phyloP scores from a whole-genome alignment of 1,140 invertebrate genomes.

The Heliconius melpomene region DNA sequence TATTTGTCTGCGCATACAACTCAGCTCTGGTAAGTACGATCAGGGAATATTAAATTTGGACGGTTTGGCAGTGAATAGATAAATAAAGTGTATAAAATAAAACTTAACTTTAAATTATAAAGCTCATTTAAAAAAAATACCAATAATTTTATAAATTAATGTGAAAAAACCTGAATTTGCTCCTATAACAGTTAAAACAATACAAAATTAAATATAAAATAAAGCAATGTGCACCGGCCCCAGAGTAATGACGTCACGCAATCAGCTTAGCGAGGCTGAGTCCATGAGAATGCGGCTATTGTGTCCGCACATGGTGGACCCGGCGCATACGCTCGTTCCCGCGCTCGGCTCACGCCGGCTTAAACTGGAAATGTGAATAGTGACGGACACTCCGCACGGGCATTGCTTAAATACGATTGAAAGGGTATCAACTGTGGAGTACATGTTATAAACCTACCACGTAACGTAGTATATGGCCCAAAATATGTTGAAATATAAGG shows the following conservation, averaged over 20 bases:
- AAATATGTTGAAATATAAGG: not conserved
- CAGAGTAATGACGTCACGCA: slow-evolving; percentile 76
- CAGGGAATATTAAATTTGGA: too few relatives aligned
- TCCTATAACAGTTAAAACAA: slow-evolving; percentile 18
- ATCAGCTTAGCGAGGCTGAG: slow-evolving; percentile 78
- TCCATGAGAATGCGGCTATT: slow-evolving; percentile 82
- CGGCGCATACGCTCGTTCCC: slow-evolving; percentile 72
- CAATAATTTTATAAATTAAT: too few relatives aligned
- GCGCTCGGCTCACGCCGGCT: slow-evolving; percentile 55
- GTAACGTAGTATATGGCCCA: not conserved
- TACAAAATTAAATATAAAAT: slow-evolving; percentile 45
- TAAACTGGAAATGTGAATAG: slow-evolving; percentile 56
- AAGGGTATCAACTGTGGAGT: slow-evolving; percentile 43
- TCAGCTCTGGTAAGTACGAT: too few relatives aligned
- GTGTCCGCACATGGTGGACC: slow-evolving; percentile 81
- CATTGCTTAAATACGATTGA: slow-evolving; percentile 50
- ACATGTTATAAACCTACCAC: not conserved
- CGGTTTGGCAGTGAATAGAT: too few relatives aligned
- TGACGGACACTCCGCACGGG: slow-evolving; percentile 45
- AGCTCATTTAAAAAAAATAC: too few relatives aligned
- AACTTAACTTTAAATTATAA: too few relatives aligned
- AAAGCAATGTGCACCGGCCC: slow-evolving; percentile 57
- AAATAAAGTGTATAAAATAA: too few relatives aligned
- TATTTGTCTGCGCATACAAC: too few relatives aligned
- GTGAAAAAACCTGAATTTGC: too few relatives aligned